Evolutionary conservation across 2,113 vertebrate species (phyloP).

Genomic region (Chlorodrepanis virens): DNA sequence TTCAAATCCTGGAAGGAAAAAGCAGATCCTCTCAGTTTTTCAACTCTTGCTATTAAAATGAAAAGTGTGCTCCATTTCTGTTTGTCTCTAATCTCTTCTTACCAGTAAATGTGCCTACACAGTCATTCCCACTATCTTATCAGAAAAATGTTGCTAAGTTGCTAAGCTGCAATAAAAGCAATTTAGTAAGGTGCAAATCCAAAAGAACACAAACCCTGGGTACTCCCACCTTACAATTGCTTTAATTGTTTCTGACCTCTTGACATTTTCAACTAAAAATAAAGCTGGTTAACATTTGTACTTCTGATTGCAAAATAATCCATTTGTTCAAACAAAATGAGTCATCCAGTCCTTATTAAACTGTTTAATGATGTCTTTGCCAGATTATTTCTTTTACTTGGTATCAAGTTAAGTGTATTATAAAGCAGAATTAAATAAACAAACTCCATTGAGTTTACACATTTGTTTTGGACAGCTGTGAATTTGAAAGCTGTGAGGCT

Average conservation of each 20-base stretch:
- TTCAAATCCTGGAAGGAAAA: not conserved
- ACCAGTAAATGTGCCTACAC: slow-evolving; percentile 52
- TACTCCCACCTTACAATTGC: slow-evolving; percentile 54
- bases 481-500: not conserved
- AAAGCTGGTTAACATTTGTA: slow-evolving; percentile 68
- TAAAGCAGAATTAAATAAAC: slow-evolving; percentile 55
- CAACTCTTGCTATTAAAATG: not conserved
- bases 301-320: slow-evolving; percentile 68
- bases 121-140: slow-evolving; percentile 67
- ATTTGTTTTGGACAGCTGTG: slow-evolving; percentile 8
- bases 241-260: slow-evolving; percentile 66
- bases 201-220: slow-evolving; percentile 37
- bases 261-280: slow-evolving; percentile 69
- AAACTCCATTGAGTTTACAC: not conserved
- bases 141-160: slow-evolving; percentile 53
- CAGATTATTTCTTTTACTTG: slow-evolving; percentile 47
- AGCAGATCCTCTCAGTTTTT: not conserved
- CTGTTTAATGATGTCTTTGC: slow-evolving; percentile 49
- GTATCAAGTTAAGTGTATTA: slow-evolving; percentile 45
- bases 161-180: slow-evolving; percentile 62
- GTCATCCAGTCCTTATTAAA: slow-evolving; percentile 52
- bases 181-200: slow-evolving; percentile 66
- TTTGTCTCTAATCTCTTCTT: slow-evolving; percentile 24
- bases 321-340: slow-evolving; percentile 63
- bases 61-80: slow-evolving; percentile 29